Evolutionary conservation across 64 coral and sea anemone species (phyloP).

Genomic region (Anthopleura sola): DNA sequence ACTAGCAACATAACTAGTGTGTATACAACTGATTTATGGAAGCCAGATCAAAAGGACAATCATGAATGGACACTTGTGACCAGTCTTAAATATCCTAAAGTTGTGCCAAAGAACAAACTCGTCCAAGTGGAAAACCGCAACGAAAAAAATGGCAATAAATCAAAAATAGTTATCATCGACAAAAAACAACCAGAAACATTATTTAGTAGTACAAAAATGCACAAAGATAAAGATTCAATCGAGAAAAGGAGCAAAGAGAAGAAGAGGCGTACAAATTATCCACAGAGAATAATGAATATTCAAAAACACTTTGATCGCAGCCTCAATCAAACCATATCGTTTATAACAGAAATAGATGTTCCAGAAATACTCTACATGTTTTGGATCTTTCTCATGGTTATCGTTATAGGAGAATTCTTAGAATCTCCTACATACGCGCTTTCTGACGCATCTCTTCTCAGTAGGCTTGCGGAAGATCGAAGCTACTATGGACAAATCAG

Average conservation of each 20-base stretch:
- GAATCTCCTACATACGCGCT: conserved; percentile 88
- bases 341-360: conserved; percentile 53
- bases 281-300: too few species aligned
- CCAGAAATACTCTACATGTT: conserved; percentile 71
- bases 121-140: not conserved
- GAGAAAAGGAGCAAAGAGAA: too few species aligned
- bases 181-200: too few species aligned
- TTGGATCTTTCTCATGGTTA: conserved; percentile 66
- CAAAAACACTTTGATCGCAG: not conserved
- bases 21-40: conserved; percentile 53
- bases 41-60: not conserved
- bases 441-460: conserved; percentile 84
- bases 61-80: not conserved
- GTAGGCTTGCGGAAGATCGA: conserved; percentile 64
- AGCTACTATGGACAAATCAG: conserved; percentile 81
- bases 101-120: not conserved
- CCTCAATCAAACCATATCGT: conserved; percentile 47
- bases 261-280: too few species aligned
- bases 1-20: conserved; percentile 47
- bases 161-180: not conserved
- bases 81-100: not conserved
- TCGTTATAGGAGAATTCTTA: conserved; percentile 80
- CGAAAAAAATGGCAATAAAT: not conserved
- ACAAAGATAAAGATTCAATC: too few species aligned
- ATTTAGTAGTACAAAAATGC: too few species aligned